These are phyloP conservation scores for Drosophila sproati DNA, from an alignment of 1,140 invertebrate genomes.

Conservation along the genomic window DNA sequence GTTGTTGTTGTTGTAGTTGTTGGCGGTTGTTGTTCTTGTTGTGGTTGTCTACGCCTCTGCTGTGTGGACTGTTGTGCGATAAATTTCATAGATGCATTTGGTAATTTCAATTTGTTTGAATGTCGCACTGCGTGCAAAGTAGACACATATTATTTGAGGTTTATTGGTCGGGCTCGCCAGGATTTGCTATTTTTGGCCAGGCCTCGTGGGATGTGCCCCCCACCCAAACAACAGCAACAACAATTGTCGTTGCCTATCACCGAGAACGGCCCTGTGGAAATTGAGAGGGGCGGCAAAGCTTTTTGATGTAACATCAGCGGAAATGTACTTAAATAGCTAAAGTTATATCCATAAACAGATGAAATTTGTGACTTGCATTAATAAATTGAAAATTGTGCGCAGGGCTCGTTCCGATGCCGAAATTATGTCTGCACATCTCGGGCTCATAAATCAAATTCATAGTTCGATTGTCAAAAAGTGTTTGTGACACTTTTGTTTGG, in stretches of 20 bases:
- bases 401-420: neutral
- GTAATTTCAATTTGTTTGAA: slow-evolving; percentile 79
- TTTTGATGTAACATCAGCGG: slow-evolving; percentile 61
- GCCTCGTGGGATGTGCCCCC: slow-evolving; percentile 55
- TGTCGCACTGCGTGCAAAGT: slow-evolving; percentile 59
- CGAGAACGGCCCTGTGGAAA: neutral
- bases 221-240: neutral
- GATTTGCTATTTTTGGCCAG: slow-evolving; percentile 60
- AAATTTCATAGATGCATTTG: slow-evolving; percentile 80
- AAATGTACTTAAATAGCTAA: slow-evolving; percentile 34
- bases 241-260: slow-evolving; percentile 67
- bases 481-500: slow-evolving; percentile 42
- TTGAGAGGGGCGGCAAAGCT: slow-evolving; percentile 40
- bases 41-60: slow-evolving; percentile 5
- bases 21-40: slow-evolving; percentile 1
- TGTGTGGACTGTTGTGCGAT: slow-evolving; percentile 29
- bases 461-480: slow-evolving; percentile 49
- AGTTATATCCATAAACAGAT: slow-evolving; percentile 23
- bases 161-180: slow-evolving; percentile 53
- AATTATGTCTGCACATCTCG: neutral
- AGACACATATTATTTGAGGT: slow-evolving; percentile 70
- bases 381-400: slow-evolving; percentile 26
- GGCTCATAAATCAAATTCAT: slow-evolving; percentile 64
- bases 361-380: slow-evolving; percentile 37
- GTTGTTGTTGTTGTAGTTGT: slow-evolving; percentile 11